Base-by-base conservation (phyloP, 2,888 invertebrate genomes). In the Rosalia funebris region DNA sequence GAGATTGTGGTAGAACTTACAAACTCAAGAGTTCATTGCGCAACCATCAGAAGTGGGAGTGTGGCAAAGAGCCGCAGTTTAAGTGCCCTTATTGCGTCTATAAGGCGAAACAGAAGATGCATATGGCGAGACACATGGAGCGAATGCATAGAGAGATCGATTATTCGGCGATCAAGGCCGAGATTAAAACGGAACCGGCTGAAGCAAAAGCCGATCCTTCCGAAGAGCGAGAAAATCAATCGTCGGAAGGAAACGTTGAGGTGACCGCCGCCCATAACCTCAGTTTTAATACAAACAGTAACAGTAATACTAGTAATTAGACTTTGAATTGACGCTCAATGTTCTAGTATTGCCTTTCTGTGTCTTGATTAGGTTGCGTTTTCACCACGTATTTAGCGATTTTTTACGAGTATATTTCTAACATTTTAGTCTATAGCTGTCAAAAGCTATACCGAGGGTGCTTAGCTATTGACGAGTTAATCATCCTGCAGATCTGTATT, bases 1-100 rank as follows among this genome's bases (percentile, higher is more conserved):
- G 90, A 55, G 91, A 91, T 75, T 94, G 94, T 82, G 92, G 92
- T 63, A 86, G 93, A 69, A 88, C 91, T 66, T 94, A 94, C 83
- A 93, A 93, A 81, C 86, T 93, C 71, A 93, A 93, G 83, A 92
- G 92, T 71, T 93, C 93, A 61, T 83, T 92, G 74, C 86, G 91
- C 63, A 91, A 92, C 81, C 92, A 92, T 79, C 91, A 91, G 84
- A 91, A 91, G 81, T 92, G 91, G 91, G 92, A 92, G 82, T 92
- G 91, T 81, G 91, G 91, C 76, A 92, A 92, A 80, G 91, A 92
- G 81, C 92, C 91, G 14, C 91, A 91, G 81, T 92, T 91, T 81
- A 89, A 89, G 77, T 93, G 93, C 80, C 89, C 90, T 15, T 91
- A 89, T 82, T 92, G 92, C 82, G 89, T 89, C n/a, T 91, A 91